phyloP scores from a whole-genome alignment of 2,113 vertebrate genomes.

The Nyctereutes procyonoides region DNA sequence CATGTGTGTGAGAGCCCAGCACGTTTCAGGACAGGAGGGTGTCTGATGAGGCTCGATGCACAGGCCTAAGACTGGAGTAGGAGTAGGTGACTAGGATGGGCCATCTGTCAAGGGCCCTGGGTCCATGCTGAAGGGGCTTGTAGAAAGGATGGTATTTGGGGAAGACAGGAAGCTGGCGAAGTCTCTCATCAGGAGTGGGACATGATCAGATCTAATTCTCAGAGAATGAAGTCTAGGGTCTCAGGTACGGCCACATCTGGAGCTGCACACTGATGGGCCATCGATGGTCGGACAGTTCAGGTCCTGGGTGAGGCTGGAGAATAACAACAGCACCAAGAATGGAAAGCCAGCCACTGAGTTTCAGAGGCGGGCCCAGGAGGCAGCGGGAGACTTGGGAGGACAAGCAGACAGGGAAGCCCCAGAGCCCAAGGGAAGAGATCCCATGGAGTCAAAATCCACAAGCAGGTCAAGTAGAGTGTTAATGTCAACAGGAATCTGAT shows the following conservation, averaged over 20 bases:
- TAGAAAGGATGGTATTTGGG: background rate
- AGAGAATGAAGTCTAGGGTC: background rate
- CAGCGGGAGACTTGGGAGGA: background rate
- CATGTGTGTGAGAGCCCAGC: background rate
- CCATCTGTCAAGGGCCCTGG: background rate
- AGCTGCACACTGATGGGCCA: background rate
- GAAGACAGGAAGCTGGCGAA: background rate
- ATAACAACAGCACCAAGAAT: background rate
- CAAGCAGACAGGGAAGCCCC: background rate
- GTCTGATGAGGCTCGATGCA: background rate
- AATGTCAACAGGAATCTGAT: background rate
- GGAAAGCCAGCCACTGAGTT: background rate
- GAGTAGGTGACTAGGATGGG: background rate
- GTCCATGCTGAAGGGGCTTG: fast-evolving
- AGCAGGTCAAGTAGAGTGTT: background rate
- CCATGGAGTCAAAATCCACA: background rate
- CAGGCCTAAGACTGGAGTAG: no score
- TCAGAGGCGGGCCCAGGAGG: background rate
- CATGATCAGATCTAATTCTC: background rate
- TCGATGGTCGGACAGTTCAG: background rate
- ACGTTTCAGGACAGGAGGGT: background rate
- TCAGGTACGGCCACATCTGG: background rate
- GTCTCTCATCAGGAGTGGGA: no score
- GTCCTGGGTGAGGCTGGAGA: background rate
- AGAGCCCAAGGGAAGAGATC: background rate